phyloP scores from a whole-genome alignment of 30 jellyfish, hydroid and myxozoan genomes.

The Pseudorhiza aurosa region DNA sequence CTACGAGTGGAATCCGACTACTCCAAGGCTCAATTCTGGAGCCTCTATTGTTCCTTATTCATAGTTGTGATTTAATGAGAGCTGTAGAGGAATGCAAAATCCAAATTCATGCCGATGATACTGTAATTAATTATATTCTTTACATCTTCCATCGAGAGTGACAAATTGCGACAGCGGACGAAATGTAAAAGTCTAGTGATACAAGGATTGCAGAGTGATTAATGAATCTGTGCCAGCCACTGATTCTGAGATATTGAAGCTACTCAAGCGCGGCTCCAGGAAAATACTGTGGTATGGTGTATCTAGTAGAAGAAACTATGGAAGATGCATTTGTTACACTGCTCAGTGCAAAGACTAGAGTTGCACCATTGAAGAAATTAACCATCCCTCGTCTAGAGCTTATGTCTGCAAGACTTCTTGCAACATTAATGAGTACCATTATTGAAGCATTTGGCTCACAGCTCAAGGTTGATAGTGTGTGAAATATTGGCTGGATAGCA shows the following conservation, averaged over 20 bases:
- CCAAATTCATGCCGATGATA: neutral
- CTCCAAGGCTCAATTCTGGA: neutral
- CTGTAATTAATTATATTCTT: too few species aligned
- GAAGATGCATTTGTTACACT: constrained; percentile 9
- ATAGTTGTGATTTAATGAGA: neutral
- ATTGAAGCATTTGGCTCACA: constrained; percentile 30
- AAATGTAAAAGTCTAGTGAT: too few species aligned
- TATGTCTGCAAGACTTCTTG: constrained; percentile 55
- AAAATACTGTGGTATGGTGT: constrained; percentile 31
- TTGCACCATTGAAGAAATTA: constrained; percentile 44
- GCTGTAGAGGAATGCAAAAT: neutral
- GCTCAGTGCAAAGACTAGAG: constrained; percentile 42
- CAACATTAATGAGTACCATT: constrained; percentile 31
- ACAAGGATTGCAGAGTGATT: too few species aligned
- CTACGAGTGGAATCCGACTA: too few species aligned
- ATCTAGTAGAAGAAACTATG: constrained; percentile 26
- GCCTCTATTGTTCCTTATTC: neutral
- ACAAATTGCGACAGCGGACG: too few species aligned
- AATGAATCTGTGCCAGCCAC: too few species aligned
- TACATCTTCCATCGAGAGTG: too few species aligned
- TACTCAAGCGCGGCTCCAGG: too few species aligned
- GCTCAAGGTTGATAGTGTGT: constrained; percentile 22
- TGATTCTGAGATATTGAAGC: too few species aligned
- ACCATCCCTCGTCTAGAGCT: constrained; percentile 57
- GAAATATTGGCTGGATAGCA: constrained; percentile 58